Evolutionary conservation across 2,113 vertebrate genomes (phyloP), one percentile per base, ranked within the genome.

Genomic region (Cepphus grylle): DNA sequence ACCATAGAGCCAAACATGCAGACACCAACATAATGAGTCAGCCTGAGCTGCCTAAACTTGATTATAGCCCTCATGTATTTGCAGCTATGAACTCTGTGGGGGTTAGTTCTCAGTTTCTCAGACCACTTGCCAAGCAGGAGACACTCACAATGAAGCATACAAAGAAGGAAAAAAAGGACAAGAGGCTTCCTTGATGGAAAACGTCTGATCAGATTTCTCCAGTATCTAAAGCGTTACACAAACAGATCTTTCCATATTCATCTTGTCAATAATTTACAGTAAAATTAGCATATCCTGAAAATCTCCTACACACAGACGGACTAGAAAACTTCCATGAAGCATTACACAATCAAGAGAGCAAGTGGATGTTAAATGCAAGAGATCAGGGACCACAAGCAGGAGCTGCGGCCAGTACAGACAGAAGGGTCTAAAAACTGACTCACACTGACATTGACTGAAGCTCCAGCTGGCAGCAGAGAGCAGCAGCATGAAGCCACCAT

Each of bases 261-360:
- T 55, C 90, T 80, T 71, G 69, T 97, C 86, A 96, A 96, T 95
- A 92, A 96, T 97, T 96, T 93, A 97, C 40, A 80, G 52, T 53
- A 61, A 88, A 87, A 97, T 97, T 93, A 92, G 72, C 96, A 96
- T 93, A 62, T 36, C 40, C 59, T 90, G 94, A 52, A 90, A 92
- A 88, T 86, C 42, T 55, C 66, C 81, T 53, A 14, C 29, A 23
- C 29, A 45, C 5, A 40, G 67, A 40, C 55, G 59, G 85, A 88
- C 88, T 74, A 63, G 90, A 79, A 92, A 96, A 83, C 71, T 93
- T 97, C 77, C 86, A 74, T 3, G 30, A 69, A 65, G 59, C 21
- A 38, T 86, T 93, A 61, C n/a, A 65, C 55, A 91, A 9, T 27
- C 30, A 45, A 70, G 62, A 87, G 40, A 36, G 69, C 66, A 81